These are phyloP conservation scores for Strix uralensis DNA, from an alignment of 2,113 vertebrate species.

Conservation along the genomic window DNA sequence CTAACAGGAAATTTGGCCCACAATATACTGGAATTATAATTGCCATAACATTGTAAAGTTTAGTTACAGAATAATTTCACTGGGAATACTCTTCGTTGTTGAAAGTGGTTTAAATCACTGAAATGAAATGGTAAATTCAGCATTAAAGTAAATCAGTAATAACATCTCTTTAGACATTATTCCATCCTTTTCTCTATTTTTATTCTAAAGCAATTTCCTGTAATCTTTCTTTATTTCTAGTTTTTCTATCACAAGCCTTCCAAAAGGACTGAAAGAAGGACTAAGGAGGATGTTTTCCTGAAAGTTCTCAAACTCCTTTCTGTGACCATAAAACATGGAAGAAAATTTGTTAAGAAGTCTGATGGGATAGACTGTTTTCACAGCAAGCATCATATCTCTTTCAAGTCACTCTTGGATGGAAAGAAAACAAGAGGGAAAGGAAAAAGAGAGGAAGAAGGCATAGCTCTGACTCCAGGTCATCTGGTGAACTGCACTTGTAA, in stretches of 20 bases:
- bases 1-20: not conserved
- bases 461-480: not conserved
- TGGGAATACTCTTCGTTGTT: not conserved
- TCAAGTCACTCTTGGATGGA: not conserved
- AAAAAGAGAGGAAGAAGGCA: not conserved
- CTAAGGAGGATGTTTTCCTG: not conserved
- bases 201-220: constrained; percentile 4
- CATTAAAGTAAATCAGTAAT: not conserved
- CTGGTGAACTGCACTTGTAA: not conserved
- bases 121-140: not conserved
- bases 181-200: not conserved
- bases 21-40: not conserved
- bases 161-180: not conserved
- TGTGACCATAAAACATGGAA: not conserved
- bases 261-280: not conserved
- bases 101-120: not conserved
- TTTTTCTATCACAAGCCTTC: not conserved
- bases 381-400: not conserved
- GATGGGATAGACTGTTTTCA: not conserved
- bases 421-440: not conserved
- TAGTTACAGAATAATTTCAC: not conserved
- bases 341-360: not conserved
- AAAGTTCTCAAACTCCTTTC: not conserved
- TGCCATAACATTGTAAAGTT: not conserved
- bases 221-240: not conserved